Conservation (phyloP, 2,113 vertebrate species). For the Lagopus leucura region DNA sequence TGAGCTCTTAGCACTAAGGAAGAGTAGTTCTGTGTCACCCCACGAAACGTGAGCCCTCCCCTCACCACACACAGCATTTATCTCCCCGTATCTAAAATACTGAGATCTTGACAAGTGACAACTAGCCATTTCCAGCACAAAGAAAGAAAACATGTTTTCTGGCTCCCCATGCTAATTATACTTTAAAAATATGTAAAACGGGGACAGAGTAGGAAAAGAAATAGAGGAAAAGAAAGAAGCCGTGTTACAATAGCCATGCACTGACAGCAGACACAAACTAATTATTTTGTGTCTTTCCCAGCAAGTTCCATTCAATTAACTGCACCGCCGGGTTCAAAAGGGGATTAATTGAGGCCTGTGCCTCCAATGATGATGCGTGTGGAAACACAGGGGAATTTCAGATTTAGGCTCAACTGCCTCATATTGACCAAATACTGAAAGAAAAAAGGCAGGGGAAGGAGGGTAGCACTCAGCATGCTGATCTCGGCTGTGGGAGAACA, state of each 20-base stretch:
- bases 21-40: neutral
- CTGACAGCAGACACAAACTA: slow-evolving; percentile 55
- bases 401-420: slow-evolving; percentile 54
- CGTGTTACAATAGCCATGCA: neutral
- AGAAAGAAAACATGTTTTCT: neutral
- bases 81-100: neutral
- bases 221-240: neutral
- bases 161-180: slow-evolving; percentile 12
- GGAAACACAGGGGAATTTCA: slow-evolving; percentile 50
- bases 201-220: neutral
- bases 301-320: slow-evolving; percentile 69
- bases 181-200: slow-evolving; percentile 24
- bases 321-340: slow-evolving; percentile 65
- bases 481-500: slow-evolving; percentile 16
- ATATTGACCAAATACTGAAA: slow-evolving; percentile 65
- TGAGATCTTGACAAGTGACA: neutral
- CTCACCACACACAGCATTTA: neutral
- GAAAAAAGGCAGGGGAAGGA: neutral
- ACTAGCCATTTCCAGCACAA: neutral
- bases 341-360: slow-evolving; percentile 60
- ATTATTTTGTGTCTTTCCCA: slow-evolving; percentile 67
- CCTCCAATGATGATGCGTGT: slow-evolving; percentile 10
- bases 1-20: neutral
- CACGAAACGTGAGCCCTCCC: neutral
- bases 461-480: slow-evolving; percentile 58